Base-by-base conservation (phyloP, 1,140 invertebrate genomes). In the Brachystomella parvula region DNA sequence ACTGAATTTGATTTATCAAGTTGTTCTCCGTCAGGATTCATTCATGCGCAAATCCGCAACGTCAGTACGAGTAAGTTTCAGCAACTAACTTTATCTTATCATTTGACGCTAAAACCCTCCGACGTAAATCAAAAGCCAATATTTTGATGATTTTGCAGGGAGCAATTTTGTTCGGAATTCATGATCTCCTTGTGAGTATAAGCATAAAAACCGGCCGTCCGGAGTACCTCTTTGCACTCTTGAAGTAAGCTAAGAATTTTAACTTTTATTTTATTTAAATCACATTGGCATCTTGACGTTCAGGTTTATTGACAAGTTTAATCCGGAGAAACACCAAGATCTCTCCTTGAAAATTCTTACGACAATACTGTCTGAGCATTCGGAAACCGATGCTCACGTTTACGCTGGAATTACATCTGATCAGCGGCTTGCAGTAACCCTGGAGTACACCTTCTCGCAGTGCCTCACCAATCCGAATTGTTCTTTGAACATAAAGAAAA, bases 291-390 rank as follows among this genome's bases (percentile, higher is more conserved):
- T n/a, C n/a, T n/a, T n/a, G n/a, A n/a, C n/a, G n/a, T n/a, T 59
- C 44, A 71, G 70, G 29, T 73, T 68, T 26, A 65, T 70, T n/a
- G 69, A 73, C 30, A 49, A 24, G 3, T 26, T 73, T 26, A 53
- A 65, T 57, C 64, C 66, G 28, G 61, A 57, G 2, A 32, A 29
- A 3, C 69, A 71, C 44, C 61, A 58, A 15, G n/a, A 57, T 24
- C 9, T 64, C 6, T 69, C 72, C 2, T 44, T 71, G 21, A 47
- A 73, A 47, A 71, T 73, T 44, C n/a, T 73, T 0, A 30, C 35
- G 2, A 47, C 58, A n/a, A 65, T 69, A 19, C 19, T 73, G n/a
- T 33, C 66, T 0, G 35, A 57, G 26, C 57, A 68, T 39, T 39
- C 57, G 2, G 69, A 69, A 26, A 60, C 63, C 9, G 72, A 73